Evolutionary conservation across 1,140 invertebrate species (phyloP), one percentile per base, ranked within the genome.

Genomic region (Drosophila athabasca): DNA sequence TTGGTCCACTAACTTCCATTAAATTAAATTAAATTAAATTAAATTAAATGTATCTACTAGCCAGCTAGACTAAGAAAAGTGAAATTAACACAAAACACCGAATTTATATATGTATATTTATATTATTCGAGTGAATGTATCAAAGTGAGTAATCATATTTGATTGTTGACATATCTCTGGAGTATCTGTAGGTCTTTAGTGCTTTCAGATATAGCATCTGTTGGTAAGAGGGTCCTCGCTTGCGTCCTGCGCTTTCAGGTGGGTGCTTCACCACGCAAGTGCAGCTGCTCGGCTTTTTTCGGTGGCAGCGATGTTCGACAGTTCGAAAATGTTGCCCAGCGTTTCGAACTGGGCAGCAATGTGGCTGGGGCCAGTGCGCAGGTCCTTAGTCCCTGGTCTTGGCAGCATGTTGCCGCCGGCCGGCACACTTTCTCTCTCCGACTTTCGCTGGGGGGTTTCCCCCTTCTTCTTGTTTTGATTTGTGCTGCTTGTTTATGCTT

Each of bases 401-500:
- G 39, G 76, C 58, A 67, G 73, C 75, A 79, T 79, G 76, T 60
- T 60, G 58, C 58, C 2, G 35, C 0, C 35, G 35, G 35, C 35
- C 35, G 35, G 35, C 35, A 39, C 35, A 39, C 1, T 35, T 19
- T 26, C 22, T 15, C 29, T 35, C 24, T 26, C 5, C 35, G 41
- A 19, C 19, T 48, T 50, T 22, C 39, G 41, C 4, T 41, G 8
- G 22, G 17, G 41, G 15, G 26, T 13, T 48, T 29, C 15, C 35
- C 24, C 68, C 24, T 54, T 15, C 24, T 6, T 39, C 44, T 70
- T 83, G 76, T 84, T 84, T 84, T 83, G 80, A 76, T 79, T 84
- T 79, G 70, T 48, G 71, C 58, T n/a, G 45, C 59, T 71, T 83
- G 80, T 83, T 83, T 79, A 79, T 84, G 80, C 79, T 83, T 78